Evolutionary conservation across 1,140 invertebrate genomes (phyloP), one percentile per base, ranked within the genome.

Genomic region (Pemphigus obesinymphae): DNA sequence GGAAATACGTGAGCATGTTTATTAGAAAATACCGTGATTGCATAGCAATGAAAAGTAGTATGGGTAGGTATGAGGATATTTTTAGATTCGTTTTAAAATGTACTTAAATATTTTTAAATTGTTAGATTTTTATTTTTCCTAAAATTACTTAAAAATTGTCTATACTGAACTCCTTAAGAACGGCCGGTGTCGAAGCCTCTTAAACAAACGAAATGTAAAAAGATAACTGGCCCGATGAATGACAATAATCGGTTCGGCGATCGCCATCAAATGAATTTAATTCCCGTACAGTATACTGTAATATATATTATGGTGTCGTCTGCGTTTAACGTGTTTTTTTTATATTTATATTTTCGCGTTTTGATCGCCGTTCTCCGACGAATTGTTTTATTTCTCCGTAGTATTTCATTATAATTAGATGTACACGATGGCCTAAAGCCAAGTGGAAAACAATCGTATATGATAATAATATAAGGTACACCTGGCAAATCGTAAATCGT

Each of bases 351-450:
- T 58, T 55, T 23, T 58, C 37, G 7, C 2, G 26, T 70, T 45
- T 58, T 58, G 61, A 78, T 55, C 50, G 50, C 50, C 31, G 20
- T 78, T 40, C 37, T 37, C 75, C 31, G 23, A 8, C 75, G 40
- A 78, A n/a, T 78, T 78, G 75, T 53, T n/a, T n/a, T 78, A 40
- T 78, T 37, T 58, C 29, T 61, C 10, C 34, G n/a, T 34, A 37
- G 50, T 55, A 58, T 78, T 78, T 78, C 48, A 55, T 78, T 78
- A 78, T 78, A 78, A 78, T 78, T 78, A 78, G 50, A 78, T 78
- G 50, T 26, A 37, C 37, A 55, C 45, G 72, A 78, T 78, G 75
- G 75, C 75, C 75, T 40, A 20, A 58, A 78, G 75, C 75, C 75
- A 78, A 78, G 11, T 58, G 11, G 13, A 76, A 76, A 78, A 55